Conservation (phyloP, 2,113 vertebrate genomes). For the Rhadina sibilatrix region DNA sequence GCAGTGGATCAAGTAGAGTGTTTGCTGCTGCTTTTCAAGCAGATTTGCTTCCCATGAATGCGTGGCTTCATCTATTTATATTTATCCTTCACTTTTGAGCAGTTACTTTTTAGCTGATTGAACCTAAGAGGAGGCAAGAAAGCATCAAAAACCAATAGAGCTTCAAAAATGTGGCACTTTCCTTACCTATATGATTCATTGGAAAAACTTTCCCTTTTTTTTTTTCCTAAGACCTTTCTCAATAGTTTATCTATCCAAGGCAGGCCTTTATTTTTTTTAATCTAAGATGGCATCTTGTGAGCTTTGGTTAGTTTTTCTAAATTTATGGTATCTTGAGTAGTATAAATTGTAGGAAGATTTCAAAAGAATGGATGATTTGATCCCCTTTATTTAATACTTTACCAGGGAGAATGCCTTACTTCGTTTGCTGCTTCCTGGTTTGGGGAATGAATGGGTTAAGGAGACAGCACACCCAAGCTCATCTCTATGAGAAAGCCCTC, state of each 20-base stretch:
- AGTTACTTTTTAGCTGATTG: neutral
- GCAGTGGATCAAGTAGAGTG: neutral
- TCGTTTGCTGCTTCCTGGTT: neutral
- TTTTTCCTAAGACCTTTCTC: neutral
- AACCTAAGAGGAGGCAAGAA: neutral
- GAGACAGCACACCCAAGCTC: neutral
- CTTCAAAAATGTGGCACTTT: neutral
- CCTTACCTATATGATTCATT: neutral
- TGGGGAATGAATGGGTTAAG: neutral
- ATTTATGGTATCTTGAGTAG: neutral
- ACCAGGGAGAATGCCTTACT: neutral
- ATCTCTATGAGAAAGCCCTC: neutral
- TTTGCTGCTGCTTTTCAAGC: neutral
- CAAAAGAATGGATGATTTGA: neutral
- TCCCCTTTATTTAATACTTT: neutral
- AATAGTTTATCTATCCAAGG: neutral
- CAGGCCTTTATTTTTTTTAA: neutral
- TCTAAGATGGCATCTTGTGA: neutral
- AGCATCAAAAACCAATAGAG: neutral
- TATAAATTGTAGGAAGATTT: neutral
- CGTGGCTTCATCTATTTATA: neutral
- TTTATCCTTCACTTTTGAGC: neutral
- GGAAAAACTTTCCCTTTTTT: neutral
- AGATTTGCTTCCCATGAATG: neutral
- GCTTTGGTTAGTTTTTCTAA: neutral